These are phyloP conservation scores for Cossypha caffra DNA, from an alignment of 2,797 vertebrate genomes.

Conservation along the genomic window DNA sequence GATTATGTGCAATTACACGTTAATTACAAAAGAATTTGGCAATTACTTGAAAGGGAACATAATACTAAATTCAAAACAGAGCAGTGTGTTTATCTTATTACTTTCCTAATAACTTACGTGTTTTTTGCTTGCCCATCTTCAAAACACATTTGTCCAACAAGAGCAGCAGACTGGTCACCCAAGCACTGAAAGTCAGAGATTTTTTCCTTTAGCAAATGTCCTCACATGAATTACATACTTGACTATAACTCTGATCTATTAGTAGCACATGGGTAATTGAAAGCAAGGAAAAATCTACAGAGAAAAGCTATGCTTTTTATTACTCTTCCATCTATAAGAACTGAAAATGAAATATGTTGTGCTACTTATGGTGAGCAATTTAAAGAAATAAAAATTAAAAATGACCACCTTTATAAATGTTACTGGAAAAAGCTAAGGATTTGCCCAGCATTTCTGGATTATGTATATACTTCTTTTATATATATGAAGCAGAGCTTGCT, in stretches of 20 bases:
- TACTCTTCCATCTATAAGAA: not conserved
- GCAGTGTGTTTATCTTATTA: not conserved
- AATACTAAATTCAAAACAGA: not conserved
- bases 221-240: not conserved
- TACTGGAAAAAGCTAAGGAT: not conserved
- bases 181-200: constrained; percentile 85
- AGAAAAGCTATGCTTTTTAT: not conserved
- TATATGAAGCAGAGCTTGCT: not conserved
- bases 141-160: constrained; percentile 99
- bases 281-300: not conserved
- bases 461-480: not conserved
- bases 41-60: not conserved
- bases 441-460: not conserved
- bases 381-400: not conserved
- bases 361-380: not conserved
- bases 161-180: constrained; percentile 96
- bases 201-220: not conserved
- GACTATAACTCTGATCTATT: not conserved
- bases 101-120: constrained; percentile 81
- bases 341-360: not conserved
- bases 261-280: not conserved
- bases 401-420: not conserved
- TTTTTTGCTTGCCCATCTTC: constrained; percentile 96
- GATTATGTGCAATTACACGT: not conserved
- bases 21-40: not conserved